Base-by-base conservation (phyloP, 1,140 invertebrate genomes). In the Carcinoscorpius rotundicauda region DNA sequence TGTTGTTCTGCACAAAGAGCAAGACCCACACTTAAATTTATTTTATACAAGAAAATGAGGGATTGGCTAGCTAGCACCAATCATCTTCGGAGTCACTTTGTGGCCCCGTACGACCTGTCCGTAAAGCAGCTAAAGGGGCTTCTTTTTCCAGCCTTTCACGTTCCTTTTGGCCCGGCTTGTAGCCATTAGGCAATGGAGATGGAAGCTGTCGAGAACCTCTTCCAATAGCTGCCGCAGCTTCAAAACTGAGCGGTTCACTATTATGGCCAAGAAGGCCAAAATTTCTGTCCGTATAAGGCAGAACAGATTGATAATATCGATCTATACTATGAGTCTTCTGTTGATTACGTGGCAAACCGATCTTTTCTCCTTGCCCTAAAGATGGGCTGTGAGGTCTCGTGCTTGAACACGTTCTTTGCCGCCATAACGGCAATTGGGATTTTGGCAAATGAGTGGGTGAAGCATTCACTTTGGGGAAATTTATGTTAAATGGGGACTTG, bases 381-480 rank as follows among this genome's bases (percentile, higher is more conserved):
- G 29, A 29, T 29, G 29, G 29, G 29, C 29, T 29, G 29, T 29
- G 29, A 29, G 29, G 29, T 29, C 4, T 50, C n/a, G 49, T 9
- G 59, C 29, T 49, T n/a, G 11, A 52, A 29, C 11, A 5, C 50
- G 61, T 29, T 51, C 64, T 63, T 63, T 66, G 64, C 52, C 64
- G 61, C 68, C 62, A 66, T 9, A 63, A 60, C n/a, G 64, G 53
- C 53, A 71, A 70, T 65, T 72, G 64, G 56, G 73, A 70, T 55
- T 72, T 73, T 56, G 74, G 70, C 60, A 72, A 67, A 66, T 91
- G 90, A 64, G 93, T 94, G 52, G 93, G 93, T 73, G 91, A 94
- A 68, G 91, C 86, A 80, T 91, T 95, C 73, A 95, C 81, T 78
- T 90, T 91, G 66, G 91, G 91, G 75, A 95, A 92, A 80, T 90